Conservation (phyloP, 2,113 vertebrate genomes). For the Albula glossodonta region DNA sequence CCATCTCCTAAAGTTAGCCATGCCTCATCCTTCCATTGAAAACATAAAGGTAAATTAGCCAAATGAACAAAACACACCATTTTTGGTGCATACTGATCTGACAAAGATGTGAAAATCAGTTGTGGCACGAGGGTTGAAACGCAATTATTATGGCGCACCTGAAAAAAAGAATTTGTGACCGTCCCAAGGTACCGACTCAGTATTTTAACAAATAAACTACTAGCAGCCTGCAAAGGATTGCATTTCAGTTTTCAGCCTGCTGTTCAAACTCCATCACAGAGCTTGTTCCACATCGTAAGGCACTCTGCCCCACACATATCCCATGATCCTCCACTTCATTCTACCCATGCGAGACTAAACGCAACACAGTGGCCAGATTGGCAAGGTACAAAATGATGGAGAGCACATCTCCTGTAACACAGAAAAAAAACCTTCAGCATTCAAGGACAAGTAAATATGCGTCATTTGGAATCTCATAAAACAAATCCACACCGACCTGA, state of each 20-base stretch:
- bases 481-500: slow-evolving; percentile 37
- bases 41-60: slow-evolving; percentile 29
- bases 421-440: background rate
- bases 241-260: slow-evolving; percentile 39
- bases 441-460: slow-evolving; percentile 8
- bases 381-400: background rate
- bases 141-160: background rate
- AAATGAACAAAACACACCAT: slow-evolving; percentile 53
- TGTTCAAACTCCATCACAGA: slow-evolving; percentile 41
- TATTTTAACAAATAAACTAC: background rate
- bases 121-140: background rate
- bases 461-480: background rate
- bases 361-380: slow-evolving; percentile 22
- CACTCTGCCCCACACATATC: slow-evolving; percentile 62
- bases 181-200: background rate
- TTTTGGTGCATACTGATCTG: slow-evolving; percentile 51
- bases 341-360: slow-evolving; percentile 16
- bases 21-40: background rate
- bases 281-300: slow-evolving; percentile 67
- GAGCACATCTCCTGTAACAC: background rate
- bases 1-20: slow-evolving; percentile 39
- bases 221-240: slow-evolving; percentile 40
- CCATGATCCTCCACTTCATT: slow-evolving; percentile 44
- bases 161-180: background rate
- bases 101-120: slow-evolving; percentile 34